Evolutionary conservation across 2,797 vertebrate genomes (phyloP), one percentile per base, ranked within the genome.

Genomic region (Myotis vivesi): DNA sequence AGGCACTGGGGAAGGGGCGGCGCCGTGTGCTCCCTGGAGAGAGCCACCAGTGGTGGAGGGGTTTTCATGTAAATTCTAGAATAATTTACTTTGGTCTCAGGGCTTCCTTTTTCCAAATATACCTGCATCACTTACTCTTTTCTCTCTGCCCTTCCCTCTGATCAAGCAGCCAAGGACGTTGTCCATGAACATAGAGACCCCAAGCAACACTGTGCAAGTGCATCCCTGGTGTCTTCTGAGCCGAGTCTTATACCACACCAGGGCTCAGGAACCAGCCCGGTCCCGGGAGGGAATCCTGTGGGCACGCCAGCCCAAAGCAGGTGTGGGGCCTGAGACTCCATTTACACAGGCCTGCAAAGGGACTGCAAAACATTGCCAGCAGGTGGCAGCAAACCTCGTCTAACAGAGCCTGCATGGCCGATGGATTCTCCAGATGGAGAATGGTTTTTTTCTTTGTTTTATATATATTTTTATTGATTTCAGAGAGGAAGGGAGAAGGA

Each of bases 311-410:
- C 20, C 71, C 28, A 0, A 38, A 10, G 1, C 0, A 23, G 16
- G 6, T 3, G 16, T 0, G 55, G 22, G 7, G 23, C 36, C 64
- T 16, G 23, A 23, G 55, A 66, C 6, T 8, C 9, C 12, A 4
- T 19, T 51, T 23, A 77, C 17, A 2, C 6, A 11, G 15, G 10
- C 13, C 55, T 5, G 19, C 8, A 2, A 3, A 23, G 36, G 36
- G 30, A 23, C 46, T 80, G 12, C 13, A 10, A 55, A 3, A 3
- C 0, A 5, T 2, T 2, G 49, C 91, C 94, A 91, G 95, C 83
- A 95, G 91, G 49, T 46, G 93, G 93, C 84, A 36, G 87, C 41
- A 81, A 55, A 72, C 4, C 15, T 84, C 44, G 57, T 4, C 71
- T 23, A 33, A 38, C 0, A 13, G 16, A 81, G 20, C 11, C 17